These are phyloP conservation scores for Petrocephalus schoutedeni DNA, from an alignment of 2,797 vertebrate genomes.

Conservation along the genomic window DNA sequence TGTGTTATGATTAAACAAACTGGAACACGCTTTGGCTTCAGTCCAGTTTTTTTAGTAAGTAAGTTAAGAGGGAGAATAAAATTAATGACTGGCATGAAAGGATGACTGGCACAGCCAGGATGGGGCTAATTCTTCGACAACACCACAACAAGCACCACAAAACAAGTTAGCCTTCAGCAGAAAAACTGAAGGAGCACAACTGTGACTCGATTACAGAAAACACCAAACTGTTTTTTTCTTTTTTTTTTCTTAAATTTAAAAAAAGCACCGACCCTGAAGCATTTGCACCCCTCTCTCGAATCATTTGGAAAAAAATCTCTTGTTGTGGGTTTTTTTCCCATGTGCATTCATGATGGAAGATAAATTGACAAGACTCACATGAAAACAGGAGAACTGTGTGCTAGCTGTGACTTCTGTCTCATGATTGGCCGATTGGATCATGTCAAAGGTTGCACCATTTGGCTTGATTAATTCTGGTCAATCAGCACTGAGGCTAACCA, in stretches of 20 bases:
- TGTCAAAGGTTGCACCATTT: neutral
- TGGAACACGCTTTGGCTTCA: neutral
- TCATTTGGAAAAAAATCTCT: slow-evolving; percentile 28
- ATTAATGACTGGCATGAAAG: neutral
- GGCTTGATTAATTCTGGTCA: neutral
- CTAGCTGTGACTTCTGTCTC: neutral
- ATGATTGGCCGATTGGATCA: neutral
- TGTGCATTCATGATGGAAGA: neutral
- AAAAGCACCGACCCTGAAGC: slow-evolving; percentile 40
- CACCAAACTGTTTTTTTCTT: slow-evolving; percentile 16
- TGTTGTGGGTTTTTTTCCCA: neutral
- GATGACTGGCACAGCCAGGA: neutral
- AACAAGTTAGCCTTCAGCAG: slow-evolving; percentile 38
- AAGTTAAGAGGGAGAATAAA: neutral
- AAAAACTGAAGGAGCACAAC: slow-evolving; percentile 31
- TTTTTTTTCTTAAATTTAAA: slow-evolving; percentile 9
- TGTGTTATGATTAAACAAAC: neutral
- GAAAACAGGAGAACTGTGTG: neutral
- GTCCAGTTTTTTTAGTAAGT: slow-evolving; percentile 9
- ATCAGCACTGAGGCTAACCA: neutral
- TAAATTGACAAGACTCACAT: neutral
- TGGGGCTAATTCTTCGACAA: slow-evolving; percentile 30
- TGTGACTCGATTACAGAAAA: slow-evolving; percentile 28
- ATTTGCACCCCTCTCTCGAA: slow-evolving; percentile 33
- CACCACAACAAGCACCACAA: slow-evolving; percentile 42